phyloP scores from a whole-genome alignment of 1,140 invertebrate genomes.

The Diorhabda elongata region DNA sequence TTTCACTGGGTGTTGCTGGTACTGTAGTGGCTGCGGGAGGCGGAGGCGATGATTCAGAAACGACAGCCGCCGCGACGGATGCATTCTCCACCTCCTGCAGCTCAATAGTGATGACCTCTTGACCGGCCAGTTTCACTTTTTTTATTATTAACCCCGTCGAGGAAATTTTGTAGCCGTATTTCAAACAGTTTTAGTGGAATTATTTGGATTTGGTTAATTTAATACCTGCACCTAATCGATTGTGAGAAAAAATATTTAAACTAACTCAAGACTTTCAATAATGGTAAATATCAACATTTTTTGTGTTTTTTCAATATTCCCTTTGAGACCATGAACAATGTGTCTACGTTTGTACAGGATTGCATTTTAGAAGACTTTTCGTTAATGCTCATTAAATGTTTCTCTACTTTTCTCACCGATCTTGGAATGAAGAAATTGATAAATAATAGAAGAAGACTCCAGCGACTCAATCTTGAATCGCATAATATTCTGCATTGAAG shows the following conservation, averaged over 20 bases:
- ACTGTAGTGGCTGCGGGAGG: slow-evolving; percentile 12
- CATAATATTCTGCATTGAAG: too few species aligned
- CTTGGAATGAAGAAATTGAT: too few species aligned
- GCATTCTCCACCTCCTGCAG: slow-evolving; percentile 44
- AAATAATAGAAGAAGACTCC: too few species aligned
- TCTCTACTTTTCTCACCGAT: too few species aligned
- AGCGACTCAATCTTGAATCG: too few species aligned
- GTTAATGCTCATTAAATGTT: too few species aligned
- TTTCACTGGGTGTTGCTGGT: not conserved
- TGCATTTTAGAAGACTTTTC: too few species aligned
- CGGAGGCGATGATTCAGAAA: slow-evolving; percentile 20
- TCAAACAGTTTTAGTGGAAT: not conserved
- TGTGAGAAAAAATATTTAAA: not conserved
- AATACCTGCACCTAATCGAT: not conserved
- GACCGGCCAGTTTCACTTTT: slow-evolving; percentile 39
- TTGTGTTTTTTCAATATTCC: too few species aligned
- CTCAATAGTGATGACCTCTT: slow-evolving; percentile 42
- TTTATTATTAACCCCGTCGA: slow-evolving; percentile 15
- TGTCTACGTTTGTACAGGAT: too few species aligned
- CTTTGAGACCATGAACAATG: too few species aligned
- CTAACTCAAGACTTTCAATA: too few species aligned
- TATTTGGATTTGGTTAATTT: slow-evolving; percentile 9
- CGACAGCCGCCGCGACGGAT: slow-evolving; percentile 22
- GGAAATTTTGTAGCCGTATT: slow-evolving; percentile 8
- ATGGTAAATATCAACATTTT: too few species aligned